phyloP scores from a whole-genome alignment of 2,113 vertebrate genomes.

The Thinocorus orbignyianus region DNA sequence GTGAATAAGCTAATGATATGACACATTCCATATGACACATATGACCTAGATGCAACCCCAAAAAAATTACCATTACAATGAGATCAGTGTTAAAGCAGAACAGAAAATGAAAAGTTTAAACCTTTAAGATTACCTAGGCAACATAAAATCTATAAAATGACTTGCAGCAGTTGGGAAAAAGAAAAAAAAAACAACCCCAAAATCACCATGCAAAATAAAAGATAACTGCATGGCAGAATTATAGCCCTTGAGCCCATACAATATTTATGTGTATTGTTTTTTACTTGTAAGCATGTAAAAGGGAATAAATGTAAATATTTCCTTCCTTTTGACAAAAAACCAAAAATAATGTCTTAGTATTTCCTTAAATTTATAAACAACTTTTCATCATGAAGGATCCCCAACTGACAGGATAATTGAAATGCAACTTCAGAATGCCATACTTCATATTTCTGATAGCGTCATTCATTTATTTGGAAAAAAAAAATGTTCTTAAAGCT shows the following conservation, averaged over 20 bases:
- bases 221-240: background rate
- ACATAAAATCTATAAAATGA: background rate
- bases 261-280: background rate
- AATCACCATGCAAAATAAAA: background rate
- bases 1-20: conserved; percentile 5
- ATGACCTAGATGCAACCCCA: background rate
- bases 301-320: background rate
- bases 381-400: background rate
- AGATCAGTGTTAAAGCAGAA: background rate
- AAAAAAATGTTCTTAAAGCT: background rate
- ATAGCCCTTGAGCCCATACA: background rate
- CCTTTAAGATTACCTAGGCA: background rate
- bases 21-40: background rate
- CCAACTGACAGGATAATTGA: background rate
- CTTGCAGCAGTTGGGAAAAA: background rate
- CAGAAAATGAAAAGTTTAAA: background rate
- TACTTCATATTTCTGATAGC: background rate
- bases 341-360: background rate
- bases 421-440: background rate
- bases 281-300: background rate
- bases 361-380: conserved; percentile 5
- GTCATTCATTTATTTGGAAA: conserved; percentile 16
- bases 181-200: background rate
- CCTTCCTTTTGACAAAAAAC: background rate
- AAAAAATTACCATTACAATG: background rate